phyloP scores from a whole-genome alignment of 2,113 vertebrate genomes.

The Ammodytes marinus region DNA sequence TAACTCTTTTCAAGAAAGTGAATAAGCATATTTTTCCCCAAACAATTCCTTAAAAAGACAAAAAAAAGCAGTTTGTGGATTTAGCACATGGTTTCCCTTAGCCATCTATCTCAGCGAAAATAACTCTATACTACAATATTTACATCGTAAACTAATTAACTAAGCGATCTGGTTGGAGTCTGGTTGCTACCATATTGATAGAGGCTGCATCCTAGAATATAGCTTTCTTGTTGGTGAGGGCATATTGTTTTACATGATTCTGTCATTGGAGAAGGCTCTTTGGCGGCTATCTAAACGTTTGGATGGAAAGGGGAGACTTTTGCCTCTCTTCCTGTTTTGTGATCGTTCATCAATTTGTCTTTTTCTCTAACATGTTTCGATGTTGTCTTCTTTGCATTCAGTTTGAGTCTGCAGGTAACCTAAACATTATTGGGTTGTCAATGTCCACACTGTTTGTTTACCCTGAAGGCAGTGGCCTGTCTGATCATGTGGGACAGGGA shows the following conservation, averaged over 20 bases:
- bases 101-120: not conserved
- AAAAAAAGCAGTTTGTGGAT: not conserved
- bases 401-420: not conserved
- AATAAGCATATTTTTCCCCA: not conserved
- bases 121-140: too few relatives aligned
- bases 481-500: constrained; percentile 9
- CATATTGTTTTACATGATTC: not conserved
- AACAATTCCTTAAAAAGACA: not conserved
- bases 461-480: constrained; percentile 2
- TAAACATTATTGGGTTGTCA: constrained; percentile 1
- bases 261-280: too few relatives aligned
- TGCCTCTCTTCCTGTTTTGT: too few relatives aligned
- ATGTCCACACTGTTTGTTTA: constrained; percentile 22
- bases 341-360: not conserved
- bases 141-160: too few relatives aligned
- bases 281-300: not conserved
- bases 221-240: not conserved
- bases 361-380: not conserved
- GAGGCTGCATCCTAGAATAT: not conserved
- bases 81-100: not conserved
- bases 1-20: not conserved
- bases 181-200: too few relatives aligned
- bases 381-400: not conserved
- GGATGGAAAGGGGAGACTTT: not conserved
- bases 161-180: too few relatives aligned